Evolutionary conservation across 2,888 invertebrate species (phyloP), one percentile per base, ranked within the genome.

Genomic region (Catocala fraxini): DNA sequence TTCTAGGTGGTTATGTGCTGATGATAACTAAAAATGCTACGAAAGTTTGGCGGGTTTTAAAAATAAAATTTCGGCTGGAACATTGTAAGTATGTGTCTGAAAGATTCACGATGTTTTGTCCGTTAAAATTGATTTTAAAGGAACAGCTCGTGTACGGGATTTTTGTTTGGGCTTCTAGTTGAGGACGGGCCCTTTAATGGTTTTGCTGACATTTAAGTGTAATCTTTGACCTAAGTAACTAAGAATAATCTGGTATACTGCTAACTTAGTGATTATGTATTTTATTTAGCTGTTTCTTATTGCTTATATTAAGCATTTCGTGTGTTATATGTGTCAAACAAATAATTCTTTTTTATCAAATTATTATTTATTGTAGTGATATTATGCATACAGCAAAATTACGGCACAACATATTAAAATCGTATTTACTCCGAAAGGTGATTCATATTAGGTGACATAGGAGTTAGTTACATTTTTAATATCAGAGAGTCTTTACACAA

Each of bases 61-160:
- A 78, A 71, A 78, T 68, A 73, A 65, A 70, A 73, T 73, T 75
- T 70, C 73, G 65, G 66, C 74, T 69, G 61, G 73, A 71, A 73
- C 43, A 71, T 75, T 82, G 86, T 85, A 75, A 85, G 85, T 83
- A 79, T 78, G 39, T 56, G 67, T 63, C 69, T 68, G 54, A 63
- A 65, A 65, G 51, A 62, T 63, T 68, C 46, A 54, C 51, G 45
- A 52, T 59, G 59, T 68, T 73, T 65, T 67, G 63, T 70, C 63
- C 49, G 54, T 61, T 74, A 51, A 52, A 65, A 67, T 68, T 60
- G 69, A 67, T 69, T 61, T 63, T 74, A 4, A 67, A 54, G 59
- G 53, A 59, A 39, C 10, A 56, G 43, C 55, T 41, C 48, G 5
- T 34, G 34, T 58, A 47, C 11, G 15, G 34, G 43, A 45, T 41